Base-by-base conservation (phyloP, 2,797 vertebrate species). In the Intellagama lesueurii region DNA sequence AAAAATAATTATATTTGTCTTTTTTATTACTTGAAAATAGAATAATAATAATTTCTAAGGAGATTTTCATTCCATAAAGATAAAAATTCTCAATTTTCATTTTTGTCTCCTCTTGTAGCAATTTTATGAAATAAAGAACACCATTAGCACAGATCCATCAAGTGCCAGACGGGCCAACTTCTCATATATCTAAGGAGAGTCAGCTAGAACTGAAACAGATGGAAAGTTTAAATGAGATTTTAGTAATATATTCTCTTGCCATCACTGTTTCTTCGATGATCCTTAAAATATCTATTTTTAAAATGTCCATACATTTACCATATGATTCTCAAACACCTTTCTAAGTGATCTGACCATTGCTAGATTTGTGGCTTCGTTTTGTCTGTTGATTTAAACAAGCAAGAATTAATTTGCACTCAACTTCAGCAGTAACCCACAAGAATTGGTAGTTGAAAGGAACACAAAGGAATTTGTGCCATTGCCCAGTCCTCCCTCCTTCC, bases 171-270 rank as follows among this genome's bases (percentile, higher is more conserved):
- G 94, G 90, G 93, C 87, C 93, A 86, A 70, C 89, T 95, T 96
- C 94, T 96, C 92, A 93, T 95, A 85, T 96, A 92, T 96, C 95
- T 94, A 95, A 95, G 89, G 92, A 95, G 93, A 94, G 93, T 94
- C 90, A 96, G 94, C 90, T 96, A 95, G 94, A 94, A 96, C 80
- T 87, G 95, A 95, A 96, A 95, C 95, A 97, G 94, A 96, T 95
- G 95, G 90, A 94, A 96, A 90, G 93, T 96, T 93, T 96, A 96
- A 96, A 96, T 95, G 93, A 96, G 93, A 96, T 95, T 96, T 93
- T 95, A 96, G 96, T 96, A 96, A 95, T 87, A 86, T 93, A 94
- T 94, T 89, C 83, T 82, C 6, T 60, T 89, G 87, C 91, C 89
- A 90, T 76, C 87, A 90, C 81, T 78, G 85, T 40, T 88, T 95